Conservation (phyloP, 2,113 vertebrate species). For the Odocoileus hemionus region DNA sequence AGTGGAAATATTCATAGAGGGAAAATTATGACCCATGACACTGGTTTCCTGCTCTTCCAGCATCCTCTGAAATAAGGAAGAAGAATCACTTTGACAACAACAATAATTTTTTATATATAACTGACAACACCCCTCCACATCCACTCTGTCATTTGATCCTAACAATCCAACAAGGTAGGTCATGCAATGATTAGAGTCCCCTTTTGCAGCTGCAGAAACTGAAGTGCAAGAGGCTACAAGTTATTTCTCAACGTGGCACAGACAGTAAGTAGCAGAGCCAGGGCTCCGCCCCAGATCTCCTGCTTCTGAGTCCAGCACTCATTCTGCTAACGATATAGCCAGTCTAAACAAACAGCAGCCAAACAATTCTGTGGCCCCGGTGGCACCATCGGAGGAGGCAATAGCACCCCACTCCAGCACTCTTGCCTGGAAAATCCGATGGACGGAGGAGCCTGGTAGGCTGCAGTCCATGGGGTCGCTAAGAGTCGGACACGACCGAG, state of each 20-base stretch:
- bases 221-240: background rate
- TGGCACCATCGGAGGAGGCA: background rate
- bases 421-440: no score
- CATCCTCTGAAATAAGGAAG: background rate
- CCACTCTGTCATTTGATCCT: background rate
- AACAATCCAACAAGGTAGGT: background rate
- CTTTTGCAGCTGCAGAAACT: slow-evolving; percentile 4
- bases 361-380: background rate
- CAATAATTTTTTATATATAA: background rate
- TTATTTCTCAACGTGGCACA: background rate
- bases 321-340: background rate
- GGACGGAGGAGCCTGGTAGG: no score
- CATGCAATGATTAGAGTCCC: background rate
- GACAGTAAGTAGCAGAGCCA: background rate
- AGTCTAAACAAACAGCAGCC: background rate
- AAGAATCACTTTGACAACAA: background rate
- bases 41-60: background rate
- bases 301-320: background rate
- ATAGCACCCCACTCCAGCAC: no score
- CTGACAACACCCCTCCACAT: background rate
- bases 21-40: background rate
- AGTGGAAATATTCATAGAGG: background rate
- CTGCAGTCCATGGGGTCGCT: no score
- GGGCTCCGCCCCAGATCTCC: background rate
- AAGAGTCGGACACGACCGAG: no score